These are phyloP conservation scores for Drosophila vallismaia DNA, from an alignment of 2,888 invertebrate species.

Conservation along the genomic window DNA sequence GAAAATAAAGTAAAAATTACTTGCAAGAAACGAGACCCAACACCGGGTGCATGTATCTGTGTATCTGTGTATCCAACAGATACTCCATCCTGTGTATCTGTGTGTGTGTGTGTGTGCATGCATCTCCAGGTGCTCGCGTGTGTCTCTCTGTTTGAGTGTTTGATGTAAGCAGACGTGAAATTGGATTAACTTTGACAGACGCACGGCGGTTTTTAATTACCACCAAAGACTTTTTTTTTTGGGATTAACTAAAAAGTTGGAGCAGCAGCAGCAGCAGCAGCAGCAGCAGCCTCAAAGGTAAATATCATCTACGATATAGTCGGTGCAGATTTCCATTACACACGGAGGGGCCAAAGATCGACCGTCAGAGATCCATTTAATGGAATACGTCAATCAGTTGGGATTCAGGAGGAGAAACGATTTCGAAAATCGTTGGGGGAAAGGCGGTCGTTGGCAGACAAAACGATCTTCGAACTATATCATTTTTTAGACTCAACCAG, in stretches of 20 bases:
- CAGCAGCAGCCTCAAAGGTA: slow-evolving; percentile 18
- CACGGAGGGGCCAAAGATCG: slow-evolving; percentile 23
- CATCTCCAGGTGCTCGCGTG: slow-evolving; percentile 28
- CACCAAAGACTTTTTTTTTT: slow-evolving; percentile 42
- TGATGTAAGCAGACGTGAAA: slow-evolving; percentile 61
- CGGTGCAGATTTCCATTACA: slow-evolving; percentile 24
- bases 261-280: slow-evolving; percentile 26
- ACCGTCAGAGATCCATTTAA: slow-evolving; percentile 32
- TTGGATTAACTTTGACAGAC: slow-evolving; percentile 74
- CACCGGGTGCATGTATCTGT: slow-evolving; percentile 21
- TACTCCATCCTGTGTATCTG: slow-evolving; percentile 11
- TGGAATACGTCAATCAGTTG: slow-evolving; percentile 39
- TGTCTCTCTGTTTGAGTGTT: slow-evolving; percentile 36
- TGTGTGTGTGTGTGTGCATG: slow-evolving; percentile 14
- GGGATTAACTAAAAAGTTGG: slow-evolving; percentile 46
- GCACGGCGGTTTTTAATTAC: slow-evolving; percentile 68
- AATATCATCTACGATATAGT: slow-evolving; percentile 7
- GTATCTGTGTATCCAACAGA: slow-evolving; percentile 34
- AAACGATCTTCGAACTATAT: too few species aligned
- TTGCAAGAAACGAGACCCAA: slow-evolving; percentile 16
- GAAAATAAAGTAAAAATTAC: slow-evolving; percentile 64
- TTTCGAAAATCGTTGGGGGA: too few species aligned
- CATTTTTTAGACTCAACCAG: neutral
- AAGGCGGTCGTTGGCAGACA: neutral
- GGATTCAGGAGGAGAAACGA: neutral